Evolutionary conservation across 2,888 invertebrate genomes (phyloP).

Genomic region (Epirrita christyi): DNA sequence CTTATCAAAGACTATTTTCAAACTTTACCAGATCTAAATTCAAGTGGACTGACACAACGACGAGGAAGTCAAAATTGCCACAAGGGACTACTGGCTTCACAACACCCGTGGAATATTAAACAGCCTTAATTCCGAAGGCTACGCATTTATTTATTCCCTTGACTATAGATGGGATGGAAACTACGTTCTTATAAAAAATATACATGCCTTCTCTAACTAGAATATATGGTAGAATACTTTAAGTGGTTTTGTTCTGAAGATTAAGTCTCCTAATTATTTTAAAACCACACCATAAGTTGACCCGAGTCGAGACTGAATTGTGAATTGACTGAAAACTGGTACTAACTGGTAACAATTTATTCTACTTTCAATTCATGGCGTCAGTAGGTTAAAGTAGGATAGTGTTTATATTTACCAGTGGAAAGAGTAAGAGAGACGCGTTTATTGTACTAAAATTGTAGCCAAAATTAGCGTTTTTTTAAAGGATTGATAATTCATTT

Average conservation of each 20-base stretch:
- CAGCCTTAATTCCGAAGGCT: constrained; percentile 54
- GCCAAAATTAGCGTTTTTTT: too few species aligned
- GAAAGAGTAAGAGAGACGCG: too few species aligned
- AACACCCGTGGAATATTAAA: constrained; percentile 67
- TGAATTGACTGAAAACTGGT: too few species aligned
- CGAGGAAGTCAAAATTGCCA: constrained; percentile 49
- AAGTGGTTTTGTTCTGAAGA: not conserved
- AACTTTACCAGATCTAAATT: constrained; percentile 4
- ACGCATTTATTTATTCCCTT: constrained; percentile 40
- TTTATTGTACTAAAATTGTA: too few species aligned
- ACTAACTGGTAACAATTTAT: too few species aligned
- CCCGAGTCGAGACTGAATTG: too few species aligned
- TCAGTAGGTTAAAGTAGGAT: too few species aligned
- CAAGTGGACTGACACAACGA: constrained; percentile 40
- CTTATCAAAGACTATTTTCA: not conserved
- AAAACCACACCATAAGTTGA: too few species aligned
- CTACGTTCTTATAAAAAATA: constrained; percentile 14
- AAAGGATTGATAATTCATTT: too few species aligned
- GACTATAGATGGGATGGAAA: constrained; percentile 2
- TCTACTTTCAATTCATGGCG: too few species aligned
- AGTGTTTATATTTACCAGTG: too few species aligned
- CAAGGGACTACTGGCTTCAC: constrained; percentile 51
- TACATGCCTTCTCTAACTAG: not conserved
- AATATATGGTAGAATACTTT: not conserved
- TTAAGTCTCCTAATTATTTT: too few species aligned